A percentile compares a stretch with the other conserved stretches of the same genome.
These are phyloP conservation scores for Oncorhynchus clarkii DNA, from an alignment of 2,113 vertebrate species.

Conservation along the genomic window DNA sequence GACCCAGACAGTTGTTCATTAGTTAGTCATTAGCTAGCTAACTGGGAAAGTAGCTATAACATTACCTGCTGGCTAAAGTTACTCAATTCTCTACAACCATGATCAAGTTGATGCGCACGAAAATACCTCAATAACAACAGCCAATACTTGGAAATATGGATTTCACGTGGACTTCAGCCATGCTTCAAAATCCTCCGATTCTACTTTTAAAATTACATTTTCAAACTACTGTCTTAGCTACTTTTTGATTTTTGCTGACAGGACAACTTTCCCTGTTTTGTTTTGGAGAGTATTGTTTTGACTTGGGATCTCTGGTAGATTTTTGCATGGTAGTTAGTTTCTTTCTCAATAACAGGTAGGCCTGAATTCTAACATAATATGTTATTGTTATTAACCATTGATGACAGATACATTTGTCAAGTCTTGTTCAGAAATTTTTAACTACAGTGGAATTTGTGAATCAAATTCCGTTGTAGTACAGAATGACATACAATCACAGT, in stretches of 20 bases:
- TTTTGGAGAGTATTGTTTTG: not conserved
- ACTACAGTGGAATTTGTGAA: too few relatives aligned
- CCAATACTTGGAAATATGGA: slow-evolving; percentile 38
- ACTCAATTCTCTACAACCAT: not conserved
- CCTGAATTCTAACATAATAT: not conserved
- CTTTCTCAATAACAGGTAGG: slow-evolving; percentile 48
- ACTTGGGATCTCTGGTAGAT: slow-evolving; percentile 27
- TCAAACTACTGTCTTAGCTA: slow-evolving; percentile 12
- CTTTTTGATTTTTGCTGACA: slow-evolving; percentile 30
- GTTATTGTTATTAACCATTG: too few relatives aligned
- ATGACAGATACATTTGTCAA: too few relatives aligned
- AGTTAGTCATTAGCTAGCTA: not conserved
- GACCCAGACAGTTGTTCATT: not conserved
- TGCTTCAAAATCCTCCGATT: slow-evolving; percentile 40
- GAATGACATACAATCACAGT: not conserved
- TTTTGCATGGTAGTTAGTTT: not conserved
- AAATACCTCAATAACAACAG: not conserved
- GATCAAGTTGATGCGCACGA: not conserved
- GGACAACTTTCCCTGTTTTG: not conserved
- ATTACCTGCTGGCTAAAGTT: not conserved
- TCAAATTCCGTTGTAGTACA: too few relatives aligned
- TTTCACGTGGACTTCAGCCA: slow-evolving; percentile 43
- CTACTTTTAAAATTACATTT: slow-evolving; percentile 9
- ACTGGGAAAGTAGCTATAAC: not conserved
- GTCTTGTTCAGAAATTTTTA: too few relatives aligned